Percentiles rank a stretch among this genome's conserved stretches.
Conservation (phyloP, 1,140 invertebrate species). For the Cydia amplana region DNA sequence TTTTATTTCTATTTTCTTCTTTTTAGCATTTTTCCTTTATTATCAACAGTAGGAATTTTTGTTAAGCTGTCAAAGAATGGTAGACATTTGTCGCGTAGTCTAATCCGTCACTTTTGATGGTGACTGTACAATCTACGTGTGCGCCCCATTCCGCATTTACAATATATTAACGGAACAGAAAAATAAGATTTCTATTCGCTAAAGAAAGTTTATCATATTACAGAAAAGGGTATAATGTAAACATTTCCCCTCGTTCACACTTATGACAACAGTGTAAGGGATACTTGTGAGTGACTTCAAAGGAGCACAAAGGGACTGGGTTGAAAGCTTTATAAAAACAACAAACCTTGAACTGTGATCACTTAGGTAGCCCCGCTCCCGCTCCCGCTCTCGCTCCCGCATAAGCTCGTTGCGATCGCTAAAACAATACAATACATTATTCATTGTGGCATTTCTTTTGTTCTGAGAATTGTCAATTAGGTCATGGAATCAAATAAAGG, state of each 20-base stretch:
- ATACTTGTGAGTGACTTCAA: slow-evolving; percentile 11
- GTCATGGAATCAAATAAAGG: not conserved
- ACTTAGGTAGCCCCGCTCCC: slow-evolving; percentile 90
- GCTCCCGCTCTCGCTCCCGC: slow-evolving; percentile 84
- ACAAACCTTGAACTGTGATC: slow-evolving; percentile 90
- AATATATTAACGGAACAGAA: not conserved
- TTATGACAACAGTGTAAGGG: slow-evolving; percentile 15
- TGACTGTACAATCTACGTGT: too few species aligned
- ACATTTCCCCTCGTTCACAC: not conserved
- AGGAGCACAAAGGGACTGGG: slow-evolving; percentile 14
- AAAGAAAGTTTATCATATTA: not conserved
- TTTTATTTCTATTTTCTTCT: too few species aligned
- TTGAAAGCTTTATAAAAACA: slow-evolving; percentile 16
- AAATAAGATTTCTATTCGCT: not conserved
- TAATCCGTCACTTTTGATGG: too few species aligned
- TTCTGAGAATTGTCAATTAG: not conserved
- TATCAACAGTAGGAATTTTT: too few species aligned
- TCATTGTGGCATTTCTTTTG: not conserved
- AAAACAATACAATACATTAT: slow-evolving; percentile 51
- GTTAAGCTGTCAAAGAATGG: too few species aligned
- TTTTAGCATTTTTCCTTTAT: too few species aligned
- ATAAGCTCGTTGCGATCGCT: slow-evolving; percentile 91
- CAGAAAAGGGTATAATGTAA: slow-evolving; percentile 21
- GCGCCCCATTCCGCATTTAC: not conserved
- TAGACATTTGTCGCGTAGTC: too few species aligned